Base-by-base conservation (phyloP, 1,140 invertebrate genomes). In the Phymastichus coffea region DNA sequence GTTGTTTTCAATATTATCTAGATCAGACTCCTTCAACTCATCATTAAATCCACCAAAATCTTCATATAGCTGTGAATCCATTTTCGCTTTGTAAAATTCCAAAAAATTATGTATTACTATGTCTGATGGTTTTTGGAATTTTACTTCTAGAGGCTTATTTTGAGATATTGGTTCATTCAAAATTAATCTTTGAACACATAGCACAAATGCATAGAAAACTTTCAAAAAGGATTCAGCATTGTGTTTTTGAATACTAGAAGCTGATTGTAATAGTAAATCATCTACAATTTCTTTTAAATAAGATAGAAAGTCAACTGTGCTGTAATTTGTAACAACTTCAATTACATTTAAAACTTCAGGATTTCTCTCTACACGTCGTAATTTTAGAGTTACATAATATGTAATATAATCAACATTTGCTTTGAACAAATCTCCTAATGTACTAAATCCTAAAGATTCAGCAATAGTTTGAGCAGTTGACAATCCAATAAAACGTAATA, bases 321-420 rank as follows among this genome's bases (percentile, higher is more conserved):
- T 85, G 68, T 87, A 83, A 55, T 82, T 82, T 78, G 88, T 85
- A 4, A 89, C 83, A 17, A 88, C 81, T 3, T 78, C 78, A 14
- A 90, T 70, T 28, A 86, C 85, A 62, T 82, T 78, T 6, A 86
- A 70, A 4, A 85, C 83, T 12, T 77, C 76, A 4, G 75, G 73
- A 71, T 84, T 83, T 14, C 76, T 67, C 23, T 80, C 66, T 48
- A 83, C 72, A 66, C 81, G 81, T 17, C 81, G 82, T n/a, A 89
- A 75, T 71, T 85, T 83, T 0, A 82, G 69, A 12, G 82, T 84
- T 33, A 89, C 79, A 54, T 88, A 83, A 65, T 84, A 84, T 0
- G 86, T 84, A 63, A 88, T 83, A 65, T 88, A 89, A 71, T 88
- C 87, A 2, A 85, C 80, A 65, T 89, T 89, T 2, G 64, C 57